phyloP scores from a whole-genome alignment of 2,797 vertebrate species.

The Sebastes glaucus region DNA sequence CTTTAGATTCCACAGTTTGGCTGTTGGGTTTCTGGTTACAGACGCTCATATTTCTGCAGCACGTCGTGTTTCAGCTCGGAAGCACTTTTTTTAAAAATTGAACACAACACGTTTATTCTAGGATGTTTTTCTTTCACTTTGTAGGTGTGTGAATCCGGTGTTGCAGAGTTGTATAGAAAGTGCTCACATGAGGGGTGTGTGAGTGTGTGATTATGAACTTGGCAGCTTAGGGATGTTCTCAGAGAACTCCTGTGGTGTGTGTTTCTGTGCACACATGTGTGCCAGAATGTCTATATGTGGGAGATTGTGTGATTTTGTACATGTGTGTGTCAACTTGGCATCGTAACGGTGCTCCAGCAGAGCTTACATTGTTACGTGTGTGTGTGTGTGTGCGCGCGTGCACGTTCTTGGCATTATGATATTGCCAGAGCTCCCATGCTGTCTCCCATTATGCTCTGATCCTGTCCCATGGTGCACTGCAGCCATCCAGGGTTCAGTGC shows the following conservation, averaged over 20 bases:
- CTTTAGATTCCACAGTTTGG: background rate
- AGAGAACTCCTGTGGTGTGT: slow-evolving; percentile 34
- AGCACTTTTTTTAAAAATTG: background rate
- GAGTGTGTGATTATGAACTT: slow-evolving; percentile 40
- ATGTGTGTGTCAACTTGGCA: slow-evolving; percentile 59
- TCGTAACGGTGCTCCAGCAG: slow-evolving; percentile 24
- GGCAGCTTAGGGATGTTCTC: slow-evolving; percentile 46
- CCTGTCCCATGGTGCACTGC: slow-evolving; percentile 72
- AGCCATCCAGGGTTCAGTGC: slow-evolving; percentile 65
- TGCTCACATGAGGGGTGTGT: slow-evolving; percentile 4
- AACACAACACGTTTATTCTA: slow-evolving; percentile 3
- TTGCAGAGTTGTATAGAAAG: slow-evolving; percentile 38
- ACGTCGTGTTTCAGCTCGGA: background rate
- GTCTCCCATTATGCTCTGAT: slow-evolving; percentile 74
- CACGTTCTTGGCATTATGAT: slow-evolving; percentile 54
- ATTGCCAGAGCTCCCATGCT: slow-evolving; percentile 69
- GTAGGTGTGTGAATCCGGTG: slow-evolving; percentile 28
- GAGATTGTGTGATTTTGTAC: slow-evolving; percentile 40
- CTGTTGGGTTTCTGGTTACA: slow-evolving; percentile 10
- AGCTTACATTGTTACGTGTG: slow-evolving; percentile 28
- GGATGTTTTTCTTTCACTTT: background rate
- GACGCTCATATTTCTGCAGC: slow-evolving; percentile 9
- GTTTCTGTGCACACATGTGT: slow-evolving; percentile 6
- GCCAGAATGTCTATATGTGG: slow-evolving; percentile 22
- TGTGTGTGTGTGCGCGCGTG: background rate